Evolutionary conservation across 37 sponge, comb jelly and placozoan species (phyloP).

Genomic region (Corticium candelabrum): DNA sequence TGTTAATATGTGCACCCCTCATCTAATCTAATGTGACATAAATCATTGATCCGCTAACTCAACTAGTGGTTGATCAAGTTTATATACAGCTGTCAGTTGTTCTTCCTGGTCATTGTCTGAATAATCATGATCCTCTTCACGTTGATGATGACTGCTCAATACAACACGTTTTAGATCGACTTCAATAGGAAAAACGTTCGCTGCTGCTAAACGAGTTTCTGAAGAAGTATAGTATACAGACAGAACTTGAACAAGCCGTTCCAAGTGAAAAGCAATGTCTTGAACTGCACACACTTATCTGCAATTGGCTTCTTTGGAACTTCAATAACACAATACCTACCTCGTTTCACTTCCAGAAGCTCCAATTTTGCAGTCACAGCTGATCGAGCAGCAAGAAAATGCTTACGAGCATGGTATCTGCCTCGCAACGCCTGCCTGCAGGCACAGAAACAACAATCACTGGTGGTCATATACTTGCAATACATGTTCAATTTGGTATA

Average conservation of each 20-base stretch:
- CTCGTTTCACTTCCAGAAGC: slow-evolving; percentile 80
- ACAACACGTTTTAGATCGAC: not conserved
- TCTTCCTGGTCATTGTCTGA: no score
- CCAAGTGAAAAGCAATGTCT: slow-evolving; percentile 83
- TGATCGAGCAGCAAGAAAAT: slow-evolving; percentile 37
- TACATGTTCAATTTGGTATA: no score
- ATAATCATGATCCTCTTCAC: no score
- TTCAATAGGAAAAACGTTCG: slow-evolving; percentile 5
- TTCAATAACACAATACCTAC: slow-evolving; percentile 19
- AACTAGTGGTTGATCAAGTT: no score
- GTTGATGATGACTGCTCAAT: no score
- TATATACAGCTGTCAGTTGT: no score
- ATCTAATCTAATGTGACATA: no score
- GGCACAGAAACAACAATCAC: not conserved
- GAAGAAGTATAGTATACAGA: not conserved
- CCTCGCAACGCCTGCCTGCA: slow-evolving; percentile 60
- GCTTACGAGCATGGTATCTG: slow-evolving; percentile 54
- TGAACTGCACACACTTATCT: slow-evolving; percentile 48
- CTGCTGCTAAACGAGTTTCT: not conserved
- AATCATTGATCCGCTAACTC: no score
- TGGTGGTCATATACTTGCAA: no score
- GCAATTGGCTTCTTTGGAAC: not conserved
- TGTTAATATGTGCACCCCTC: no score
- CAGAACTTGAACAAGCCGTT: slow-evolving; percentile 39
- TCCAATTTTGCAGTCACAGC: slow-evolving; percentile 74